phyloP scores from a whole-genome alignment of 2,113 vertebrate genomes.

The Mormyrus lacerda region DNA sequence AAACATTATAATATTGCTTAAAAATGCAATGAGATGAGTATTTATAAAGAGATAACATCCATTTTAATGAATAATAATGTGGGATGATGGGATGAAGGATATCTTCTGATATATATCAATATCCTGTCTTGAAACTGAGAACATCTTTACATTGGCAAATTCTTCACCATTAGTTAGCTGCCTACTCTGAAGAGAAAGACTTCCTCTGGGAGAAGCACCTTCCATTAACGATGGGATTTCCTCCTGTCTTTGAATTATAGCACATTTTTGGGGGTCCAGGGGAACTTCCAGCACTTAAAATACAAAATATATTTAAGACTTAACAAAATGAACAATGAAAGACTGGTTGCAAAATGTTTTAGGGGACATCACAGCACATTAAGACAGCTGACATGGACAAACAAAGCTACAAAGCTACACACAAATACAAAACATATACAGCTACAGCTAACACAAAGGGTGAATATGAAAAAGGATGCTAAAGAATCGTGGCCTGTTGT shows the following conservation, averaged over 20 bases:
- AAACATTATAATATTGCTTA: background rate
- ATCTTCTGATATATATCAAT: background rate
- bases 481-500: background rate
- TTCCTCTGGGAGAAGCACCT: background rate
- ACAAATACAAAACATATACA: background rate
- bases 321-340: background rate
- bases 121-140: slow-evolving; percentile 16
- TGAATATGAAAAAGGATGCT: background rate
- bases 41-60: background rate
- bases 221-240: background rate
- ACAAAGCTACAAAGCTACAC: background rate
- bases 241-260: slow-evolving; percentile 28
- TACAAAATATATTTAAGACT: slow-evolving; percentile 10
- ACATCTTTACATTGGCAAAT: background rate
- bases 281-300: slow-evolving; percentile 20
- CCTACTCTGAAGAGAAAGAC: background rate
- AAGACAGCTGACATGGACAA: background rate
- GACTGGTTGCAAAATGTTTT: background rate
- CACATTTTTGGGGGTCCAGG: background rate
- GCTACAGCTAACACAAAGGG: background rate
- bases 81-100: background rate
- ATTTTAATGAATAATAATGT: background rate
- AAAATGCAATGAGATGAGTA: background rate
- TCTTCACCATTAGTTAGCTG: background rate
- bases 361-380: background rate